Evolutionary conservation across 1,140 invertebrate species (phyloP), one percentile per base, ranked within the genome.

Genomic region (Stegodyphus dumicola): DNA sequence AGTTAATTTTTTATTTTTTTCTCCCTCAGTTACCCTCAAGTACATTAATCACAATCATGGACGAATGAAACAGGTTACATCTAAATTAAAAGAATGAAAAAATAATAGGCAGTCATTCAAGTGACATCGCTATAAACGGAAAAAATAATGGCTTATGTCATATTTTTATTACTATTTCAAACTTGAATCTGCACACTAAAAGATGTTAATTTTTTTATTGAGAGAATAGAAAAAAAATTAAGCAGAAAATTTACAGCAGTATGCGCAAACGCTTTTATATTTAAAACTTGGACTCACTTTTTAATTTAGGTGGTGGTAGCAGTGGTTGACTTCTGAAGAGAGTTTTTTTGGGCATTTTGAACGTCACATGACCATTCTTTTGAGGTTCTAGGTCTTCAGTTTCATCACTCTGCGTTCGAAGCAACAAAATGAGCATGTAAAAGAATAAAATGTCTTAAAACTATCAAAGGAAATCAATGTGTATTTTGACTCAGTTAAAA

Each of bases 301-400:
- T 77, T 7, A 86, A 49, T 70, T 77, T 78, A 1, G 81, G 77
- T 13, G 77, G 75, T 64, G 86, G 86, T 11, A 87, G 13, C 10
- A 77, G 54, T 6, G 86, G 86, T 53, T 78, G 77, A 49, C 78
- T 87, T 71, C 79, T 69, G 49, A 87, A 87, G 6, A 81, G 74
- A 10, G 86, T 80, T 9, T 80, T 86, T 18, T 86, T 86, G 11
- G 84, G 84, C 75, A 86, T 77, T 65, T 73, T 77, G 56, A 86
- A 78, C 7, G 52, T 81, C 56, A 81, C 69, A n/a, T 60, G 79
- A 6, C 56, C 64, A 1, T 75, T 84, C 17, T 76, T 77, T 11
- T 51, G 52, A 49, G 66, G 18, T 33, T 85, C 83, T 6, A 74
- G 53, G 5, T 67, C 66, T 60, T 77, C 83, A 0, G 52, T 52